A percentile compares a stretch with the other conserved stretches of the same genome.
Evolutionary conservation across 2,797 vertebrate genomes (phyloP).

Genomic region (Poecile montanus): DNA sequence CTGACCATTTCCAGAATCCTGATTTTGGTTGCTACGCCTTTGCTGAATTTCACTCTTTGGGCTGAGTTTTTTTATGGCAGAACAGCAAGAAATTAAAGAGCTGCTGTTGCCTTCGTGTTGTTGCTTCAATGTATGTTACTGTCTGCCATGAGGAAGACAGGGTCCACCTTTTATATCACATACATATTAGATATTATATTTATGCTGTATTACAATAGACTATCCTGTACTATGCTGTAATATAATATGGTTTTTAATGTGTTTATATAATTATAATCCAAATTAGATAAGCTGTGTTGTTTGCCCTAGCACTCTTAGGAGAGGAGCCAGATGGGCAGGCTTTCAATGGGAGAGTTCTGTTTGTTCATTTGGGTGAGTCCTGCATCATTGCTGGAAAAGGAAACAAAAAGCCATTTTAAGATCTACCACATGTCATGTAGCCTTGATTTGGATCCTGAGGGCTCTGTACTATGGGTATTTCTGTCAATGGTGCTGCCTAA

Average conservation of each 20-base stretch:
- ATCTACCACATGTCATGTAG: accelerated
- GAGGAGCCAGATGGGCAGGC: background rate
- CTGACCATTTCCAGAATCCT: background rate
- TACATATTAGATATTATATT: background rate
- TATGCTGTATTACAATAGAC: background rate
- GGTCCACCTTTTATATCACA: background rate
- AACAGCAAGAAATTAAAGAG: background rate
- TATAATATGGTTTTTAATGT: background rate
- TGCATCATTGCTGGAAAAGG: background rate
- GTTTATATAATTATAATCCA: background rate
- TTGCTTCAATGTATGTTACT: background rate
- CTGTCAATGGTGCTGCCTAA: background rate
- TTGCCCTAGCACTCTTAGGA: background rate
- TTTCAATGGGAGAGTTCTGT: background rate
- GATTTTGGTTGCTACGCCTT: background rate
- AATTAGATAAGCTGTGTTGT: background rate
- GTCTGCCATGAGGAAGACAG: background rate
- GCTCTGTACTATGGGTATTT: background rate
- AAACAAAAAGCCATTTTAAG: background rate
- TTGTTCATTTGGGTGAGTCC: background rate
- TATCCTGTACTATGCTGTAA: background rate
- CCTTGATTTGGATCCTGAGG: background rate
- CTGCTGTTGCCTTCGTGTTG: background rate
- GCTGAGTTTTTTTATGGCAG: background rate
- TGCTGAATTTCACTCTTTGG: background rate